phyloP scores from a whole-genome alignment of 2,888 invertebrate species.

The Girardia tigrina region DNA sequence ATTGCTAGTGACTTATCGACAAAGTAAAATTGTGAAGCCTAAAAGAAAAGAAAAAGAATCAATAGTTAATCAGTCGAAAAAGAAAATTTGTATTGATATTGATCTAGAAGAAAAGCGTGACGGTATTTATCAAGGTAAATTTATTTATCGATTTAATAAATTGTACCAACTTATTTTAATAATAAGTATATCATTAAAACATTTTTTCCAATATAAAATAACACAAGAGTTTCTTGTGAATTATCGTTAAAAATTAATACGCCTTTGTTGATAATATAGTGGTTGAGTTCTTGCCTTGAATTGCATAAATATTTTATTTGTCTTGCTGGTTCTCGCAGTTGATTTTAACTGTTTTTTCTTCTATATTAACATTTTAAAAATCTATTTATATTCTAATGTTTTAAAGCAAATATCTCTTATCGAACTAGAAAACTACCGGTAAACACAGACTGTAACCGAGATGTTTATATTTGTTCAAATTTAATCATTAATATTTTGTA shows the following conservation, averaged over 20 bases:
- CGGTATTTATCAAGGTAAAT: conserved; percentile 53
- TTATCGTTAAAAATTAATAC: background rate
- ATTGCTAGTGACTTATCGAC: conserved; percentile 57
- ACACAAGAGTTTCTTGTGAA: background rate
- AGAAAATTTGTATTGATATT: conserved; percentile 45
- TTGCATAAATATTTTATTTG: background rate
- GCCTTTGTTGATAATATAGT: too few species aligned
- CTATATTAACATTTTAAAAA: too few species aligned
- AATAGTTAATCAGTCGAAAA: background rate
- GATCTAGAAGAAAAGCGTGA: conserved; percentile 52
- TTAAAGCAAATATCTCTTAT: too few species aligned
- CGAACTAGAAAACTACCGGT: too few species aligned
- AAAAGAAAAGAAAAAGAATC: conserved; percentile 16
- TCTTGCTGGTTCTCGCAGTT: too few species aligned
- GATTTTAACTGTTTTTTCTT: too few species aligned
- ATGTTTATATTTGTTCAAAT: too few species aligned
- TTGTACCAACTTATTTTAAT: background rate
- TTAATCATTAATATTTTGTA: too few species aligned
- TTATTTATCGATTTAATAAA: conserved; percentile 40
- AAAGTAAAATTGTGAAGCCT: conserved; percentile 34
- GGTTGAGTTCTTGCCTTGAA: too few species aligned
- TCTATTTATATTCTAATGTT: too few species aligned
- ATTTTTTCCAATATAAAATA: background rate
- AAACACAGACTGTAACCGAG: too few species aligned
- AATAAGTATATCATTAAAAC: background rate